Evolutionary conservation across 2,888 invertebrate genomes (phyloP).

Genomic region (Patella ulyssiponensis): DNA sequence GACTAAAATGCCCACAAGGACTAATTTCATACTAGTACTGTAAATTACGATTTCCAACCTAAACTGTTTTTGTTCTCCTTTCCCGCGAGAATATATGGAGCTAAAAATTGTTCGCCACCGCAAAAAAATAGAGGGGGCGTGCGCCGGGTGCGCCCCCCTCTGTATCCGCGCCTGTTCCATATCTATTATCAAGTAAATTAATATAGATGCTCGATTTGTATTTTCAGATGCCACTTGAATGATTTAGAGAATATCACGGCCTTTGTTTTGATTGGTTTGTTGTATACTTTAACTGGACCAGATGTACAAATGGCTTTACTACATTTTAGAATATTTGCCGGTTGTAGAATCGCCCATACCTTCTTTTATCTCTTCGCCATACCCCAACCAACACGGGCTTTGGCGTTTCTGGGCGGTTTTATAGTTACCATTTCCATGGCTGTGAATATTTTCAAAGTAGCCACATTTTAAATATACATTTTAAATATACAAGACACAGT

Average conservation of each 20-base stretch:
- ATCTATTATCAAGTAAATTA: too few relatives aligned
- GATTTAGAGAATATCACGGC: conserved; percentile 82
- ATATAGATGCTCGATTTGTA: conserved; percentile 18
- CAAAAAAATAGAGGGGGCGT: too few relatives aligned
- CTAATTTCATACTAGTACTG: too few relatives aligned
- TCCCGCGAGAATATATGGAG: too few relatives aligned
- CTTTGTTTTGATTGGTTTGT: conserved; percentile 77
- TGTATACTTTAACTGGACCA: conserved; percentile 79
- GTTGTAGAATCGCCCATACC: conserved; percentile 77
- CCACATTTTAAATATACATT: neutral
- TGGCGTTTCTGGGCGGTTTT: conserved; percentile 73
- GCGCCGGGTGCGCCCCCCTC: too few relatives aligned
- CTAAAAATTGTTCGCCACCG: too few relatives aligned
- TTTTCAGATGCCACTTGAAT: conserved; percentile 79
- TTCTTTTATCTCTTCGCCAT: conserved; percentile 78
- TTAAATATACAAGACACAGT: too few relatives aligned
- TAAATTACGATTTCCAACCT: too few relatives aligned
- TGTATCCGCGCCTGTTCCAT: too few relatives aligned
- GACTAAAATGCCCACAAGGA: too few relatives aligned
- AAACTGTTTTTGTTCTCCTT: too few relatives aligned
- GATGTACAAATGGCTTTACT: conserved; percentile 74
- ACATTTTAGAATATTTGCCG: conserved; percentile 77
- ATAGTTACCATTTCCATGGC: conserved; percentile 75
- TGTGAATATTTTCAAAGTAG: neutral
- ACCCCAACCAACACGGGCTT: conserved; percentile 77